phyloP scores from a whole-genome alignment of 1,140 invertebrate genomes.

The Bombus confusus region DNA sequence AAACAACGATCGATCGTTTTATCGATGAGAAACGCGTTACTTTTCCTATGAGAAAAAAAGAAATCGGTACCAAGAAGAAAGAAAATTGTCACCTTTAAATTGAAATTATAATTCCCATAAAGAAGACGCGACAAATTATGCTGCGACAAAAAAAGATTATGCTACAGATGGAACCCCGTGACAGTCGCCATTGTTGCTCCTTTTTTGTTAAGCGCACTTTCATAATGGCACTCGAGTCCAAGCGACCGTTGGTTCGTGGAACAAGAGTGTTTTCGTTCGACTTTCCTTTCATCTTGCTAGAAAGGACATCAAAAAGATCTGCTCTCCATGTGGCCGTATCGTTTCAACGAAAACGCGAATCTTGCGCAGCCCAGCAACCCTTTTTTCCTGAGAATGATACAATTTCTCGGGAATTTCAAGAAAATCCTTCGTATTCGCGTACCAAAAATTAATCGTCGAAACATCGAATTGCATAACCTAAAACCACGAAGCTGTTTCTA shows the following conservation, averaged over 20 bases:
- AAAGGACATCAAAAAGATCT: background rate
- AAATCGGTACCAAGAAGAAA: background rate
- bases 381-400: background rate
- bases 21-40: background rate
- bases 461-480: too few species aligned
- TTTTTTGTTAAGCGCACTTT: constrained; percentile 12
- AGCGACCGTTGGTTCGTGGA: background rate
- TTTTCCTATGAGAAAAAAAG: too few species aligned
- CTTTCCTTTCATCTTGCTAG: background rate
- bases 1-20: background rate
- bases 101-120: background rate
- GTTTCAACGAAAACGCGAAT: background rate
- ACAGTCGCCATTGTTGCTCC: background rate
- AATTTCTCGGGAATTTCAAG: too few species aligned
- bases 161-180: too few species aligned
- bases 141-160: background rate
- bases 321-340: background rate
- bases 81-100: background rate
- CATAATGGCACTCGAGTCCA: background rate
- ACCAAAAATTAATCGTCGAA: background rate
- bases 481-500: too few species aligned
- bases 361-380: too few species aligned
- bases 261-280: background rate
- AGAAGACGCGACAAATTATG: background rate
- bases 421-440: background rate